These are phyloP conservation scores for Brienomyrus longianalis DNA, from an alignment of 2,113 vertebrate species.

Conservation along the genomic window DNA sequence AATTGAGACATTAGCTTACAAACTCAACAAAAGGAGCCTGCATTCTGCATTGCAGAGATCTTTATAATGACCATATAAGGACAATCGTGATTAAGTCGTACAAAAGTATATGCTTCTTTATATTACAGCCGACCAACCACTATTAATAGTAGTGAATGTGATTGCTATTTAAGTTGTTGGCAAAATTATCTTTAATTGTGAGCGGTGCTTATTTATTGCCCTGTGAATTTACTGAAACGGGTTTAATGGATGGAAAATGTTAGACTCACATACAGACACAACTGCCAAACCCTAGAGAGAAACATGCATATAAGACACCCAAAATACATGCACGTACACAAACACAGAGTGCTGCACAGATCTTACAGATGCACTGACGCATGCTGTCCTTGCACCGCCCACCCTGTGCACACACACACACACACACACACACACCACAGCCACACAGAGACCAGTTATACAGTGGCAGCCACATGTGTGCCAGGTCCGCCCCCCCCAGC, in stretches of 20 bases:
- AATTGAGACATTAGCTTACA: not conserved
- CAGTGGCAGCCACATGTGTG: not conserved
- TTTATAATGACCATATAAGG: not conserved
- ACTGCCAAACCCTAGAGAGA: not conserved
- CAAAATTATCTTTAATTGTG: conserved; percentile 14
- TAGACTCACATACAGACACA: no score
- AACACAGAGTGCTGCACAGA: not conserved
- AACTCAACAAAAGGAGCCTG: not conserved
- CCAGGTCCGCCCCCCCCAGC: not conserved
- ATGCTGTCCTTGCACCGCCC: not conserved
- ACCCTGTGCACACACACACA: not conserved
- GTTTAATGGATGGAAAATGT: not conserved
- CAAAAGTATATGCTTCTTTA: not conserved
- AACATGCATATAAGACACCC: not conserved
- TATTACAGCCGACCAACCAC: no score
- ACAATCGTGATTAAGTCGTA: not conserved
- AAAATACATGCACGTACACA: not conserved
- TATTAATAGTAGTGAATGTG: conserved; percentile 4
- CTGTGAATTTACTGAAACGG: not conserved
- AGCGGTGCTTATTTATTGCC: not conserved
- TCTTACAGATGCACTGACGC: not conserved
- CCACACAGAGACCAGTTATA: not conserved
- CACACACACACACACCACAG: not conserved
- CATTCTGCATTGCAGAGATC: not conserved
- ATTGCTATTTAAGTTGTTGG: not conserved